Evolutionary conservation across 2,888 invertebrate species (phyloP).

Genomic region (Scaptomyza parva): DNA sequence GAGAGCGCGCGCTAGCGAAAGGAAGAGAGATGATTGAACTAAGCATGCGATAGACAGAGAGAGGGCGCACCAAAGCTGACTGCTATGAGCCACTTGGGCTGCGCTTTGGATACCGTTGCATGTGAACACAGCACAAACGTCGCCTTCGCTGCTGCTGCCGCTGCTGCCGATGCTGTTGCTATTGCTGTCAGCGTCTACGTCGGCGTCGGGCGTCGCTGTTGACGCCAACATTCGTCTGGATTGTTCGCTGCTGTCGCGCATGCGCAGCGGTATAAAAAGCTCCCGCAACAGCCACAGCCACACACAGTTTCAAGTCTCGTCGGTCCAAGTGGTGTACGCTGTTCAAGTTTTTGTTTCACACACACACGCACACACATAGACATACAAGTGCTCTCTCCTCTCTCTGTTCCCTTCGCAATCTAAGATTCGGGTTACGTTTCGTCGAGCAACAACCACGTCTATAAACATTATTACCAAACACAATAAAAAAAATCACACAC

Average conservation of each 20-base stretch:
- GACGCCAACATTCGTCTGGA: constrained; percentile 60
- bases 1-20: constrained; percentile 22
- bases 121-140: constrained; percentile 24
- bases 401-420: constrained; percentile 23
- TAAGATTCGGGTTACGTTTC: constrained; percentile 65
- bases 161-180: constrained; percentile 7
- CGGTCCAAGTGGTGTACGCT: constrained; percentile 84
- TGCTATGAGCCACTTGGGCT: constrained; percentile 58
- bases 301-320: constrained; percentile 85
- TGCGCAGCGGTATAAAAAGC: constrained; percentile 85
- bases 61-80: constrained; percentile 60
- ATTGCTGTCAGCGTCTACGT: constrained; percentile 4
- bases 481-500: constrained; percentile 63
- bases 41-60: constrained; percentile 16
- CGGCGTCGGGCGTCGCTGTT: constrained; percentile 7
- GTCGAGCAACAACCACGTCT: constrained; percentile 37
- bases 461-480: constrained; percentile 21
- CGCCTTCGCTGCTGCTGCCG: constrained; percentile 8
- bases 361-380: background rate
- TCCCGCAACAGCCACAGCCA: constrained; percentile 85
- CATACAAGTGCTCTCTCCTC: constrained; percentile 56
- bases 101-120: constrained; percentile 64
- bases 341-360: constrained; percentile 69
- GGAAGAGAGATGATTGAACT: constrained; percentile 8
- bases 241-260: constrained; percentile 80